phyloP scores from a whole-genome alignment of 2,797 vertebrate genomes.

The Arnoldichthys spilopterus region DNA sequence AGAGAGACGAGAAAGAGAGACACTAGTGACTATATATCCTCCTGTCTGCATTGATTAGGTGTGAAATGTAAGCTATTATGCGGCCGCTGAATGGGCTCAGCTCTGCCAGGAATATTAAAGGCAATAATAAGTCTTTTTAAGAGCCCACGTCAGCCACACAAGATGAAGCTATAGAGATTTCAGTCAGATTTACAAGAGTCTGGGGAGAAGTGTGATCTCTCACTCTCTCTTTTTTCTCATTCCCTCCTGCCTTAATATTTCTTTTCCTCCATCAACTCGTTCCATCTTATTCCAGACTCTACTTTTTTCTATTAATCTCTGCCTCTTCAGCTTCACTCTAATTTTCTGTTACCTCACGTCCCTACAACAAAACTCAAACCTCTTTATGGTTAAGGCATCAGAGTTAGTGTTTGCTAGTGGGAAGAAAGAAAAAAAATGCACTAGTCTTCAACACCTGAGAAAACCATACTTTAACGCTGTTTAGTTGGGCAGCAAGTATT shows the following conservation, averaged over 20 bases:
- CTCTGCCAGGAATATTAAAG: slow-evolving; percentile 61
- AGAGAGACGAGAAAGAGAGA: not conserved
- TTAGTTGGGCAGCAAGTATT: no score
- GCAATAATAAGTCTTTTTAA: slow-evolving; percentile 60
- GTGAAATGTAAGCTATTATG: slow-evolving; percentile 50
- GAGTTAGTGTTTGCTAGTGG: no score
- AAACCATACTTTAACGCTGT: no score
- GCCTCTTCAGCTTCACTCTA: not conserved
- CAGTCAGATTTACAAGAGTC: slow-evolving; percentile 52
- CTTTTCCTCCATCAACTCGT: slow-evolving; percentile 12
- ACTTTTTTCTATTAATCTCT: slow-evolving; percentile 7
- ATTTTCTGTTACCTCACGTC: not conserved
- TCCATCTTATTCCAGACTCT: slow-evolving; percentile 1
- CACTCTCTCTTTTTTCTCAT: slow-evolving; percentile 1
- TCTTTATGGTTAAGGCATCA: no score
- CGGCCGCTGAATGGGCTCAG: slow-evolving; percentile 55
- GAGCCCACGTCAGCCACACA: slow-evolving; percentile 38
- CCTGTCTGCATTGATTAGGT: slow-evolving; percentile 68
- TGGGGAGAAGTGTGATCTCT: slow-evolving; percentile 12
- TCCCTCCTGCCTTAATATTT: slow-evolving; percentile 8
- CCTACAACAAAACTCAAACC: no score
- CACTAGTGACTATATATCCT: slow-evolving; percentile 55
- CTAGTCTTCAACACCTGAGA: no score
- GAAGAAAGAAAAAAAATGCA: no score
- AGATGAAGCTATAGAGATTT: slow-evolving; percentile 47